Percentiles rank a stretch among this genome's conserved stretches.
phyloP scores from a whole-genome alignment of 2,113 vertebrate genomes.

The Macrotus californicus region DNA sequence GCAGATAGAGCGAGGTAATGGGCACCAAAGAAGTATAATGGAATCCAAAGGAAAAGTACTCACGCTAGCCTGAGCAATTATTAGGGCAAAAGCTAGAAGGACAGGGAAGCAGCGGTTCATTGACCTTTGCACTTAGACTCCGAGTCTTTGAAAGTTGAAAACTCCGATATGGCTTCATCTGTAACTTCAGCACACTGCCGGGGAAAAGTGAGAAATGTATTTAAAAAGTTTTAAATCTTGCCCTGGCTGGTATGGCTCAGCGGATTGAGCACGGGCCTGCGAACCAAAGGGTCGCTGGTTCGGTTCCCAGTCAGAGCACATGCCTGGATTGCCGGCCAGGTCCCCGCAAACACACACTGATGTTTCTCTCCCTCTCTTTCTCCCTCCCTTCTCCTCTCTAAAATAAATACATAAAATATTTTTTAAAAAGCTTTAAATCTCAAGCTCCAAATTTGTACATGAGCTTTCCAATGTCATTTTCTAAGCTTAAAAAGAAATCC shows the following conservation, averaged over 20 bases:
- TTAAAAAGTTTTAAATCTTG: background rate
- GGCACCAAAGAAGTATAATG: background rate
- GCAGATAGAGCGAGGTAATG: background rate
- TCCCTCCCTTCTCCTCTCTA: no score
- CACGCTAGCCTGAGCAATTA: no score
- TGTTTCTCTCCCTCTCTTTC: no score
- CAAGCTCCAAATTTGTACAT: constrained; percentile 1
- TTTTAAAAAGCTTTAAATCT: background rate
- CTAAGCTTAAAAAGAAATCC: background rate
- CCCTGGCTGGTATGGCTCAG: no score
- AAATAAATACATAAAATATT: no score
- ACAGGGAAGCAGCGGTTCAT: background rate
- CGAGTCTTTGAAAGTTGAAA: background rate
- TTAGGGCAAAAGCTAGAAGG: background rate
- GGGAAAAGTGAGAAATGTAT: background rate
- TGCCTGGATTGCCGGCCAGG: no score
- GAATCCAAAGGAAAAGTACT: background rate
- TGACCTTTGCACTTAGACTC: background rate
- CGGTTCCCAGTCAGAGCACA: no score
- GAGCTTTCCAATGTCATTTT: background rate
- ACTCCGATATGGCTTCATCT: background rate
- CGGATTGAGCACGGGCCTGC: no score
- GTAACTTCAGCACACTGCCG: background rate
- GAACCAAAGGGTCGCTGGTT: no score
- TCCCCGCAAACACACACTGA: no score